phyloP scores from a whole-genome alignment of 1,140 invertebrate genomes.

The Lepidurus couesii region DNA sequence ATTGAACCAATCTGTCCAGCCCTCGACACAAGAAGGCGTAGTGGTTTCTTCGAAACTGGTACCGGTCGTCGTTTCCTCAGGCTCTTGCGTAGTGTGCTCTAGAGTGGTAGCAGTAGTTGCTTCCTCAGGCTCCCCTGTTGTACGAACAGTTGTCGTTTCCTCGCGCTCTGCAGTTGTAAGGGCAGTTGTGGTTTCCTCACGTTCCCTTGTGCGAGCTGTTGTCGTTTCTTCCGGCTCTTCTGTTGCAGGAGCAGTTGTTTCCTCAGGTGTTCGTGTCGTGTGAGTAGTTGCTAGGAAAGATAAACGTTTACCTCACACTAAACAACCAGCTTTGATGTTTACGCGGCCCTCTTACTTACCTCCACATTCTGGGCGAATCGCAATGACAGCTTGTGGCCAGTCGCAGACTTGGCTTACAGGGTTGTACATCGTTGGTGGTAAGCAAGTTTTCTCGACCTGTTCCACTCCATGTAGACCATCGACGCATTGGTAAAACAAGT shows the following conservation, averaged over 20 bases:
- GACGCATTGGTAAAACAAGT: conserved; percentile 55
- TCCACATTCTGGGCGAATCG: conserved; percentile 56
- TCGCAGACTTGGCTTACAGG: conserved; percentile 56
- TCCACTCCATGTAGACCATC: conserved; percentile 41
- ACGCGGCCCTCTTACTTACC: conserved; percentile 25
- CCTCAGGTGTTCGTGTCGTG: not conserved
- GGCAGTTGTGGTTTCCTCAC: not conserved
- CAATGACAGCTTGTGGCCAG: conserved; percentile 54
- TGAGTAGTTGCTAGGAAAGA: not conserved
- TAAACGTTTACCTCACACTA: not conserved
- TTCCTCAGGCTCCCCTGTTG: not conserved
- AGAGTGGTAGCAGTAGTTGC: conserved; percentile 33
- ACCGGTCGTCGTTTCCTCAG: conserved; percentile 28
- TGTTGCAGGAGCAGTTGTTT: not conserved
- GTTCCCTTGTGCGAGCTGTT: not conserved
- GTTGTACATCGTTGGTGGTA: conserved; percentile 55
- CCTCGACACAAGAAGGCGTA: conserved; percentile 39
- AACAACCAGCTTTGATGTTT: not conserved
- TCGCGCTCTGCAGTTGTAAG: not conserved
- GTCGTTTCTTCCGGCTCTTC: not conserved
- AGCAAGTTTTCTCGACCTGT: conserved; percentile 52
- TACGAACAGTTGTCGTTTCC: not conserved
- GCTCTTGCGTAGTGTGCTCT: conserved; percentile 32
- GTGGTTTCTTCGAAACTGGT: conserved; percentile 31
- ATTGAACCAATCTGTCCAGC: conserved; percentile 47